These are phyloP conservation scores for Drosophila quadrilineata DNA, from an alignment of 1,140 invertebrate genomes.

Conservation along the genomic window DNA sequence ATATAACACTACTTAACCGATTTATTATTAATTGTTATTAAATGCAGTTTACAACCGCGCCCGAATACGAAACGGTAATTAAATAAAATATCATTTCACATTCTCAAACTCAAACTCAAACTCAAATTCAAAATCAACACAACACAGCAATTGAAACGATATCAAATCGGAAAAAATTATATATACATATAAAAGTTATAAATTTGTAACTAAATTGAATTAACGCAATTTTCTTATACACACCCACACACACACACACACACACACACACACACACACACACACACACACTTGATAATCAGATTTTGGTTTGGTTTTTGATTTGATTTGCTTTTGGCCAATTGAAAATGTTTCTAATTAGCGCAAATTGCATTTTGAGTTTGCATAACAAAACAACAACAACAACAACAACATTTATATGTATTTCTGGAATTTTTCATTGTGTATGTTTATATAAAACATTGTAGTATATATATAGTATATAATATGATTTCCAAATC, in stretches of 20 bases:
- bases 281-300: slow-evolving; percentile 48
- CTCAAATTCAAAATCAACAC: slow-evolving; percentile 2
- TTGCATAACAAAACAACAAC: slow-evolving; percentile 20
- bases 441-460: background rate
- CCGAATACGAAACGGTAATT: slow-evolving; percentile 82
- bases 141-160: too few relatives aligned
- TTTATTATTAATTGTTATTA: slow-evolving; percentile 75
- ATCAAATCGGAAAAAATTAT: too few relatives aligned
- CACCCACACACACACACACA: slow-evolving; percentile 4
- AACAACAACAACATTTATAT: too few relatives aligned
- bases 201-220: slow-evolving; percentile 45
- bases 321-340: too few relatives aligned
- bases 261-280: slow-evolving; percentile 1
- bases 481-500: slow-evolving; percentile 12
- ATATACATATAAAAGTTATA: slow-evolving; percentile 29
- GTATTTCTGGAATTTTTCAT: slow-evolving; percentile 7
- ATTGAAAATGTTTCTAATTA: slow-evolving; percentile 74
- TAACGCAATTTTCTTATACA: slow-evolving; percentile 49
- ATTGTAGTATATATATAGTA: background rate
- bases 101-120: background rate
- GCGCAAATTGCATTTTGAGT: slow-evolving; percentile 64
- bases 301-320: slow-evolving; percentile 63
- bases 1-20: slow-evolving; percentile 64
- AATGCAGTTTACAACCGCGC: slow-evolving; percentile 79
- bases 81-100: slow-evolving; percentile 57